phyloP scores from a whole-genome alignment of 2,888 invertebrate species.

The Ichneumoninae sp. region DNA sequence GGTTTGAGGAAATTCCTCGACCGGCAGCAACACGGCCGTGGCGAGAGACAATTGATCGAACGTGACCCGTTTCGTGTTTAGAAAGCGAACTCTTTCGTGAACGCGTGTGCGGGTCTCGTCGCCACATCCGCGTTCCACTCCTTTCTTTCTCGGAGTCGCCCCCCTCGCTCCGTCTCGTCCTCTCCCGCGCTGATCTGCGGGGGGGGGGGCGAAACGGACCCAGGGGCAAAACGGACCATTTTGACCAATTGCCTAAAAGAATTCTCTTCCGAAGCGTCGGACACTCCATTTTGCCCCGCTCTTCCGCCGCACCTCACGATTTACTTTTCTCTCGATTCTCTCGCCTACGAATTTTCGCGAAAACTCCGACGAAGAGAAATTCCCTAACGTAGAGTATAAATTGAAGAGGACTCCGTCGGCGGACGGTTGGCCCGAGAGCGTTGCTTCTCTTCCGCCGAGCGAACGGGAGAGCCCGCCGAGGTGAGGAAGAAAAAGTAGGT shows the following conservation, averaged over 20 bases:
- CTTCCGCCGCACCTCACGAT: not conserved
- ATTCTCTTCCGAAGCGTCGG: not conserved
- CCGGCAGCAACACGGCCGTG: constrained; percentile 33
- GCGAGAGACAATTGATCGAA: constrained; percentile 64
- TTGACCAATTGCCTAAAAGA: not conserved
- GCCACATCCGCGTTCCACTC: constrained; percentile 61
- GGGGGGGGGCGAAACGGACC: too few relatives aligned
- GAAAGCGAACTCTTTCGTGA: constrained; percentile 76
- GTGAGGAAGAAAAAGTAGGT: constrained; percentile 80
- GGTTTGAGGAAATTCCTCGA: constrained; percentile 13
- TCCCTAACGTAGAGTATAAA: constrained; percentile 39
- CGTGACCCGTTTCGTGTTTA: constrained; percentile 73
- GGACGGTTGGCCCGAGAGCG: not conserved
- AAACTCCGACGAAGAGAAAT: constrained; percentile 74
- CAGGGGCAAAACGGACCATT: not conserved
- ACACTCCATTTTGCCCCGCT: constrained; percentile 2
- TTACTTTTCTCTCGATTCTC: constrained; percentile 28
- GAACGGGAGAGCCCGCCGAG: constrained; percentile 55
- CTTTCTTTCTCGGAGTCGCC: constrained; percentile 18
- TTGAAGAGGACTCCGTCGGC: not conserved
- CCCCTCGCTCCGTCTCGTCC: constrained; percentile 19
- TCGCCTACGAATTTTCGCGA: not conserved
- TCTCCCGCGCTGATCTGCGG: not conserved
- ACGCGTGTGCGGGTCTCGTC: constrained; percentile 58
- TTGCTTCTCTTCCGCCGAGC: not conserved